Evolutionary conservation across 2,888 invertebrate species (phyloP), one percentile per base, ranked within the genome.

Genomic region (Brachynemurus nebulosus): DNA sequence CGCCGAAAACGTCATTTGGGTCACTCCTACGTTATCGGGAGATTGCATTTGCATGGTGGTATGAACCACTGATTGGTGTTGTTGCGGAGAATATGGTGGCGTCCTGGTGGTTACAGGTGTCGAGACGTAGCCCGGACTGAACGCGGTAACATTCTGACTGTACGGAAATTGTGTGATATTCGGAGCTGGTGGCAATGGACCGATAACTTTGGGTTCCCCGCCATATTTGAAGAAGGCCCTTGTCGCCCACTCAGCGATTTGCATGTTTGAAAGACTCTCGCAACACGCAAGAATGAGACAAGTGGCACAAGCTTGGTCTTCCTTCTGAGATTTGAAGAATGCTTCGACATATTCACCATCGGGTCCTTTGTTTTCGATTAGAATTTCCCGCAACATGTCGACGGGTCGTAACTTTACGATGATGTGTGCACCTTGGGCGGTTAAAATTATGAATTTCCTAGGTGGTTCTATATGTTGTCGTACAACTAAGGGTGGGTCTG

Each of bases 161-260:
- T 23, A 9, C 9, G 47, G 20, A 38, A 38, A 35, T 35, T 35
- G 40, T 23, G 44, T 25, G n/a, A 30, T 30, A 30, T 30, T 30
- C n/a, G 30, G n/a, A 12, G 30, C 5, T 30, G 39, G 40, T 14
- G 38, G 37, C 9, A 35, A 12, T 7, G 30, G 4, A 40, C 19
- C 43, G 14, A 27, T 20, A 12, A 42, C 36, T 46, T 56, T 61
- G 0, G 78, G 72, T 56, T 91, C 90, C 1, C 88, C 86, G 18
- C 96, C 95, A 59, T 89, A 92, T 50, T 90, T 66, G 65, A 93
- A 88, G 65, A 93, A 91, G 0, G 93, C 91, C 53, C 89, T 78
- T 0, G 89, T 82, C 0, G 95, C 93, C 82, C 88, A 85, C 57
- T 91, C 84, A 40, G 82, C 76, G 2, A 86, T 68, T 61, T 70